phyloP scores from a whole-genome alignment of 1,140 invertebrate genomes.

The Chironomus tepperi region DNA sequence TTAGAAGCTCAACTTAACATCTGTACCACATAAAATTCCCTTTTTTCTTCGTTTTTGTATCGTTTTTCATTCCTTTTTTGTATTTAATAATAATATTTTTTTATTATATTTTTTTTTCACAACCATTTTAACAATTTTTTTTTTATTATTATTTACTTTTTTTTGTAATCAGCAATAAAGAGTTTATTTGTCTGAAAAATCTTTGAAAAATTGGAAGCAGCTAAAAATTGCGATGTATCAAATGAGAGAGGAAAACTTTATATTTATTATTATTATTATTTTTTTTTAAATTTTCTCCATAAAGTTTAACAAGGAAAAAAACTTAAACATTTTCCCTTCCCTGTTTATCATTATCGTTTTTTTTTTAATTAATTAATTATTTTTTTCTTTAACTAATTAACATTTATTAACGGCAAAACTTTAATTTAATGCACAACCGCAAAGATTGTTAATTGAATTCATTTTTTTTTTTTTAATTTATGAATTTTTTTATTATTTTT shows the following conservation, averaged over 20 bases:
- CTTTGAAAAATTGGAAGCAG: neutral
- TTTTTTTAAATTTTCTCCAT: neutral
- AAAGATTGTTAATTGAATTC: constrained; percentile 20
- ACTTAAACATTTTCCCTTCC: neutral
- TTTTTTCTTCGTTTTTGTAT: neutral
- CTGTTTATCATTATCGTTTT: constrained; percentile 9
- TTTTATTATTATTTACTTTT: neutral
- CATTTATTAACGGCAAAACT: neutral
- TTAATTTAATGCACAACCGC: constrained; percentile 16
- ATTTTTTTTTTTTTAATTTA: neutral
- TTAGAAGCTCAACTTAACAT: neutral
- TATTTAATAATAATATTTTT: neutral
- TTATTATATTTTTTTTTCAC: neutral
- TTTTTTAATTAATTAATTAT: neutral
- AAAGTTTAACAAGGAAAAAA: too few relatives aligned
- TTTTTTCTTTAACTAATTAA: constrained; percentile 6
- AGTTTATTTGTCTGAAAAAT: constrained; percentile 8
- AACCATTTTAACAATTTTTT: constrained; percentile 4
- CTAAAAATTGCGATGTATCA: neutral
- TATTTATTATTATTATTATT: neutral
- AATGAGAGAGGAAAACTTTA: neutral
- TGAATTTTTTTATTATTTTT: neutral
- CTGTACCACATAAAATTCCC: neutral
- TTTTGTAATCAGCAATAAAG: neutral
- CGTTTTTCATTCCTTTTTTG: neutral